Conservation (phyloP, 2,797 vertebrate species). For the Crax fasciolata region DNA sequence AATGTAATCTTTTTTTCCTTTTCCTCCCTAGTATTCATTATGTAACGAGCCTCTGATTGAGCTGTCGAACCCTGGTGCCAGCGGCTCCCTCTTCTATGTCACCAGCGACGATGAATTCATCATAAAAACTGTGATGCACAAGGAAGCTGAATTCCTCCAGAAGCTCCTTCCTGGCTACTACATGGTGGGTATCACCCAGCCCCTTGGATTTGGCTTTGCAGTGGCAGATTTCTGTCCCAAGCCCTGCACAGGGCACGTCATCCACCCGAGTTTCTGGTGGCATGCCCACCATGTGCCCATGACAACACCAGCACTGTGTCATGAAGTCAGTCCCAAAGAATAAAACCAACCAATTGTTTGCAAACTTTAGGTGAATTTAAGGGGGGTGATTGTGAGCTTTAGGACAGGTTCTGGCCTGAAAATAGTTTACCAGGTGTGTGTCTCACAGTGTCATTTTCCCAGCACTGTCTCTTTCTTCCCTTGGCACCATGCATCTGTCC, state of each 20-base stretch:
- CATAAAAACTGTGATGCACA: slow-evolving; percentile 99
- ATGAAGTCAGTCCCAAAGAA: background rate
- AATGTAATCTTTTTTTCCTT: background rate
- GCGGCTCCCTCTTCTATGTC: slow-evolving; percentile 97
- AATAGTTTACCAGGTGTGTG: background rate
- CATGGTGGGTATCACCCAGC: slow-evolving; percentile 86
- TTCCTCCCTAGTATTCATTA: slow-evolving; percentile 89
- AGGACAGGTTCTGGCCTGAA: background rate
- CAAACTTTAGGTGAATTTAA: background rate
- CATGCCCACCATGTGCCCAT: background rate
- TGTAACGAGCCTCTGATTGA: slow-evolving; percentile 98
- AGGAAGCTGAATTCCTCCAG: slow-evolving; percentile 98
- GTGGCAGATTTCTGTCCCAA: background rate
- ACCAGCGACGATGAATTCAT: slow-evolving; percentile 98
- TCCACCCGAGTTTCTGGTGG: background rate
- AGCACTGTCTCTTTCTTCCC: background rate
- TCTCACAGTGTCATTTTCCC: background rate
- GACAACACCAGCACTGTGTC: background rate
- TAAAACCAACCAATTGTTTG: background rate
- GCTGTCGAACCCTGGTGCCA: slow-evolving; percentile 96
- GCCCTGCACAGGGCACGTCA: background rate
- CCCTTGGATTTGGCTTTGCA: background rate
- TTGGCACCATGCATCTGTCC: background rate
- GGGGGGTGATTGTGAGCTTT: background rate
- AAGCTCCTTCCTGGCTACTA: slow-evolving; percentile 99